phyloP scores from a whole-genome alignment of 2,888 invertebrate genomes.

The Eurytoma californica region DNA sequence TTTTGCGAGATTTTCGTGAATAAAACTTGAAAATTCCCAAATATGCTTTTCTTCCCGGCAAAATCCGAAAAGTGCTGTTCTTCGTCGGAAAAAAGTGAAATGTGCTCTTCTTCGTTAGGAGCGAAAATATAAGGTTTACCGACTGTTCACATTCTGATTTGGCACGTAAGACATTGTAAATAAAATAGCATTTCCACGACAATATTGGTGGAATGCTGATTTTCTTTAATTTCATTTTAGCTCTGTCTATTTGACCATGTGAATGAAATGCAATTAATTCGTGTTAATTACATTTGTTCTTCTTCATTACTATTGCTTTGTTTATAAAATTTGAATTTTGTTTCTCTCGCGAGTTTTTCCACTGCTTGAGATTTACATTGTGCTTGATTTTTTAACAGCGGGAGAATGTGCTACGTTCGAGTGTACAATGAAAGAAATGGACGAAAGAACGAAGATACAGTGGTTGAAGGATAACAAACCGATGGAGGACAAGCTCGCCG shows the following conservation, averaged over 20 bases:
- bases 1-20: too few relatives aligned
- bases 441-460: slow-evolving; percentile 79
- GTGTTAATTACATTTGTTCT: slow-evolving; percentile 40
- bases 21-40: too few relatives aligned
- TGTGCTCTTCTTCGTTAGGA: too few relatives aligned
- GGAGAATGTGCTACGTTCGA: slow-evolving; percentile 90
- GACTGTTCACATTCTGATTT: too few relatives aligned
- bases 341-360: neutral
- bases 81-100: too few relatives aligned
- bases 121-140: too few relatives aligned
- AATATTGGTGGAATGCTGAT: slow-evolving; percentile 24
- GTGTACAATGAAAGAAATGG: slow-evolving; percentile 82
- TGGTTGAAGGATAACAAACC: slow-evolving; percentile 94
- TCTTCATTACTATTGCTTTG: slow-evolving; percentile 45
- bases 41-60: too few relatives aligned
- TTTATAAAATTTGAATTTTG: slow-evolving; percentile 25
- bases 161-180: too few relatives aligned
- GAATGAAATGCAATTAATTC: slow-evolving; percentile 41
- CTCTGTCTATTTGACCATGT: slow-evolving; percentile 19
- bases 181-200: neutral
- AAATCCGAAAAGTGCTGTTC: too few relatives aligned
- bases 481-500: slow-evolving; percentile 84
- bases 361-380: neutral
- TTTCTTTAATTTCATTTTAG: slow-evolving; percentile 25
- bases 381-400: slow-evolving; percentile 76